Base-by-base conservation (phyloP, 2,888 invertebrate species). In the Drosophila paramelanica region DNA sequence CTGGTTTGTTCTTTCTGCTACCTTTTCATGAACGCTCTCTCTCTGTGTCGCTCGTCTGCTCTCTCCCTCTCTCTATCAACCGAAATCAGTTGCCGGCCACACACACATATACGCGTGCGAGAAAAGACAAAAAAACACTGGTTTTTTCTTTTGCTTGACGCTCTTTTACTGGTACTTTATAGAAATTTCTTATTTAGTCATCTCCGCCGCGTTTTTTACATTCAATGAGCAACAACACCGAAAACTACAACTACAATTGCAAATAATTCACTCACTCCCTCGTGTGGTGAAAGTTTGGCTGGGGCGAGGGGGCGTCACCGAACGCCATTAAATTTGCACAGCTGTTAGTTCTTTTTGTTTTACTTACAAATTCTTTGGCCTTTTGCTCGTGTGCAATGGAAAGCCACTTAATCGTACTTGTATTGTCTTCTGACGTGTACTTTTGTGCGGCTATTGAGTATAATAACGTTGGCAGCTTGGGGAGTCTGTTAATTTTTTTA, bases 351-450 rank as follows among this genome's bases (percentile, higher is more conserved):
- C 41, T 43, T 31, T 31, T 45, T 11, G 23, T 13, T 42, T 49
- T 64, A 47, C 43, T 61, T 42, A 52, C 39, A 14, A 8, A 45
- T 60, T 56, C 45, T 39, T 39, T 45, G 39, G 10, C 33, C 31
- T 14, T 17, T 39, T 51, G 39, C 27, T 7, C 20, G 5, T 10
- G 52, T 36, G n/a, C 14, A 43, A n/a, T 11, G n/a, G 6, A 0
- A 23, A 36, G 3, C 14, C 8, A 27, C 14, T 33, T 42, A 57
- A 61, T 38, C 58, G 49, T n/a, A 38, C 56, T 20, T 33, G 11
- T n/a, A 47, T 25, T 38, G 33, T 56, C n/a, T 46, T 68, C 71
- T 85, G 85, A 85, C 85, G 85, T 85, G 85, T 89, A 89, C 88
- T 72, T 88, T 56, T 51, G 25, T 11, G 8, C 17, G 46, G 42